Conservation (phyloP, 64 coral and sea anemone genomes). For the Montipora foliosa region DNA sequence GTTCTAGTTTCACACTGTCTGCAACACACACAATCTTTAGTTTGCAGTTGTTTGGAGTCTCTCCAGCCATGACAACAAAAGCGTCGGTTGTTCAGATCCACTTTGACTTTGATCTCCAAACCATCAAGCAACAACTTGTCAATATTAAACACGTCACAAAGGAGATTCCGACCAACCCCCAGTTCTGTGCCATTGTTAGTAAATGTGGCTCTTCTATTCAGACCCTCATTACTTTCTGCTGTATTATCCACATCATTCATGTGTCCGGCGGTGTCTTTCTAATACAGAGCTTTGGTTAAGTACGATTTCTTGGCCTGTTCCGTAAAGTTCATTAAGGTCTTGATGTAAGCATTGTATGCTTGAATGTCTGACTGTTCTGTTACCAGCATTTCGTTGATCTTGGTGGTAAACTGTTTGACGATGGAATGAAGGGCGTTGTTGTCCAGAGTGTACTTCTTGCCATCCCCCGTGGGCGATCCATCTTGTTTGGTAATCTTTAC, state of each 20-base stretch:
- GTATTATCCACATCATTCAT: background rate
- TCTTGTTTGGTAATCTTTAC: too few species aligned
- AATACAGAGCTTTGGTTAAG: slow-evolving; percentile 20
- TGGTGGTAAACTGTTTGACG: slow-evolving; percentile 62
- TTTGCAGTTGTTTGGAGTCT: background rate
- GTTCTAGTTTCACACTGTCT: background rate
- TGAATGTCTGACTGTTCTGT: slow-evolving; percentile 25
- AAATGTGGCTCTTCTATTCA: background rate
- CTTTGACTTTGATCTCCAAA: slow-evolving; percentile 5
- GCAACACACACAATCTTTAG: background rate
- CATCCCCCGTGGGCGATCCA: background rate
- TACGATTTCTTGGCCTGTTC: slow-evolving; percentile 38
- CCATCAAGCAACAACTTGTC: slow-evolving; percentile 23
- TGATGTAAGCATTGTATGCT: slow-evolving; percentile 26
- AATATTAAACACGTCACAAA: slow-evolving; percentile 55
- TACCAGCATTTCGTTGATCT: slow-evolving; percentile 51
- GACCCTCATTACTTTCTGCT: too few species aligned
- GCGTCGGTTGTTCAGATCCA: background rate
- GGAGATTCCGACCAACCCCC: slow-evolving; percentile 13
- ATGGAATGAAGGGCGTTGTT: slow-evolving; percentile 67
- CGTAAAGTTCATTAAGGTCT: slow-evolving; percentile 54
- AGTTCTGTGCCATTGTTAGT: slow-evolving; percentile 16
- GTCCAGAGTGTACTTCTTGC: background rate
- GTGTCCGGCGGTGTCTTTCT: slow-evolving; percentile 47
- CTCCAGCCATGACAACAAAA: slow-evolving; percentile 2